Evolutionary conservation across 2,797 vertebrate species (phyloP), one percentile per base, ranked within the genome.

Genomic region (Poecile montanus): DNA sequence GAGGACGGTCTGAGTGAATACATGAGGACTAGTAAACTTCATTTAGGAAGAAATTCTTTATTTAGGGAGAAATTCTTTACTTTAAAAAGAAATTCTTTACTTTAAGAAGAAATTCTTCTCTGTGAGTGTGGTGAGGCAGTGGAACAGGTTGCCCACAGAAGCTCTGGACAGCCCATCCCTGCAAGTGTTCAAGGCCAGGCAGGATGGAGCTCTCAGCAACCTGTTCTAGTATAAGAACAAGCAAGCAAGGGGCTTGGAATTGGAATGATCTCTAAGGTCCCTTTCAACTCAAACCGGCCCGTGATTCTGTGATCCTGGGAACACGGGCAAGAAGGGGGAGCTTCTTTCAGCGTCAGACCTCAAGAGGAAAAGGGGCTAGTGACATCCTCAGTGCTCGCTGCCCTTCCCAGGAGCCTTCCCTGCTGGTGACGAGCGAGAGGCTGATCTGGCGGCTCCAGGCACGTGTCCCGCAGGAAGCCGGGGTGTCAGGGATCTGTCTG

Each of bases 311-410:
- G 66, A 18, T 11, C 40, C 29, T n/a, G 61, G 40, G 36, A 66
- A 10, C 3, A 3, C 25, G 48, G 60, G 40, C 30, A 23, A 62
- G 21, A 40, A 42, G 42, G 20, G 14, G 13, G 30, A 65, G 13
- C 56, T 51, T n/a, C 63, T 56, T 1, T 0, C 30, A 14, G 21
- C 0, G 57, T 50, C 47, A 72, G 27, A n/a, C 5, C 48, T 42
- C 40, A 7, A 6, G 45, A 72, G 54, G 22, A 58, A 56, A 8
- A n/a, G 38, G 17, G 11, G 10, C 22, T 13, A 9, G 53, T 7
- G 73, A 11, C 18, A 17, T 2, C 13, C 47, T 9, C 16, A 3
- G 38, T 0, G 15, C 2, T 60, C 29, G 0, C 9, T 7, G 32
- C 34, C 10, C 36, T 32, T 48, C 18, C 50, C 6, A 4, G 68